phyloP scores from a whole-genome alignment of 1,140 invertebrate species.

The Idris sp. region DNA sequence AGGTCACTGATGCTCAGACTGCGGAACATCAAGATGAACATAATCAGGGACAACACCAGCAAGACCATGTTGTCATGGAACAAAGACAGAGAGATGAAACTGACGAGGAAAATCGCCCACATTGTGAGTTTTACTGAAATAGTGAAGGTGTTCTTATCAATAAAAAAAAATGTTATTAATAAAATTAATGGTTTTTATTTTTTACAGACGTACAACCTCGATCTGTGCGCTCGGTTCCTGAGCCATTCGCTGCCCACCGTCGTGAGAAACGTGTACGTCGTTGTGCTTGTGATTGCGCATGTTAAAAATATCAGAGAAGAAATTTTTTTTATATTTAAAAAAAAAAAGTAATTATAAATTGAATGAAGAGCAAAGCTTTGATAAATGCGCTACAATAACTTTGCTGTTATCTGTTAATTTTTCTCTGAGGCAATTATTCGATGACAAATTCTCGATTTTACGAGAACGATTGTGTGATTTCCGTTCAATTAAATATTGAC shows the following conservation, averaged over 20 bases:
- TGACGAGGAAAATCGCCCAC: conserved; percentile 78
- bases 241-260: conserved; percentile 71
- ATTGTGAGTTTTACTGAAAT: conserved; percentile 76
- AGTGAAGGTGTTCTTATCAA: no score
- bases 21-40: conserved; percentile 72
- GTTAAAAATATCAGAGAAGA: conserved; percentile 69
- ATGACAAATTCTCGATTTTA: conserved; percentile 65
- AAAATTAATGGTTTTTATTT: conserved; percentile 3
- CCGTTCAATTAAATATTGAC: conserved; percentile 20
- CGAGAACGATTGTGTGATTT: conserved; percentile 53
- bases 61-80: conserved; percentile 65
- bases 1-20: conserved; percentile 64
- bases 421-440: conserved; percentile 42
- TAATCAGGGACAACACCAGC: conserved; percentile 62
- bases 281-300: conserved; percentile 81
- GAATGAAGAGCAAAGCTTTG: conserved; percentile 36
- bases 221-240: conserved; percentile 79
- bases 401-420: conserved; percentile 47
- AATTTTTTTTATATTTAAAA: no score
- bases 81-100: conserved; percentile 60
- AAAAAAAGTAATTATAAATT: conserved; percentile 13
- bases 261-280: conserved; percentile 81
- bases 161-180: no score
- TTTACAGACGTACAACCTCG: conserved; percentile 82
- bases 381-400: conserved; percentile 30